A percentile compares a stretch with the other conserved stretches of the same genome.
Conservation (phyloP, 2,888 invertebrate species). For the Torymus auratus region DNA sequence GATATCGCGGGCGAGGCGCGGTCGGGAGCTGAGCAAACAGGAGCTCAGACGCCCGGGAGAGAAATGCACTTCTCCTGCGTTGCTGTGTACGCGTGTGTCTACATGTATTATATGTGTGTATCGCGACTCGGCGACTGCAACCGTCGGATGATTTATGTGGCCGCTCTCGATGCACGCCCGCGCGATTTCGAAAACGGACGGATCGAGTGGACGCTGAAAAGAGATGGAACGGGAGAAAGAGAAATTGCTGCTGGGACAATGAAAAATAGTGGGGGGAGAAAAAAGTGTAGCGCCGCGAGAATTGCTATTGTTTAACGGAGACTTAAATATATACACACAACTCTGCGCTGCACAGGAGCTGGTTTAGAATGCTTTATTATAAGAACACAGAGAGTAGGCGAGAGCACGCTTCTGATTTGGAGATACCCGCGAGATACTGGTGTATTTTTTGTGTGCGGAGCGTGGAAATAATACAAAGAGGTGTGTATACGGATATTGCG, state of each 20-base stretch:
- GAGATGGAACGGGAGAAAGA: neutral
- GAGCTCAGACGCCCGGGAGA: neutral
- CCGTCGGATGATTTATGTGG: conserved; percentile 12
- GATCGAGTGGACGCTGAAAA: neutral
- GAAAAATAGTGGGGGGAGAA: neutral
- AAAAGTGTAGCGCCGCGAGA: neutral
- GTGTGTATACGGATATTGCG: too few species aligned
- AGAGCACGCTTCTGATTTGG: too few species aligned
- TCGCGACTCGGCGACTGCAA: neutral
- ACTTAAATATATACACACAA: too few species aligned
- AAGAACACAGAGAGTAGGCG: too few species aligned
- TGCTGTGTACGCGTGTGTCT: too few species aligned
- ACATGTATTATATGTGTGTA: neutral
- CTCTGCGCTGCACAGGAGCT: too few species aligned
- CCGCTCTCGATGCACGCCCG: neutral
- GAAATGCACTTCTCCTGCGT: neutral
- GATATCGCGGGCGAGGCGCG: conserved; percentile 1
- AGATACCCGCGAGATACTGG: too few species aligned
- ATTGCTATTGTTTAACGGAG: too few species aligned
- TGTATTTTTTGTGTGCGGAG: too few species aligned
- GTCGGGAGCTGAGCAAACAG: conserved; percentile 1
- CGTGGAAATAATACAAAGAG: too few species aligned
- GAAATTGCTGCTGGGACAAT: conserved; percentile 2
- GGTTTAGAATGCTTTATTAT: too few species aligned
- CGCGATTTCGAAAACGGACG: neutral